Conservation (phyloP, 2,797 vertebrate genomes). For the Anniella stebbinsi region DNA sequence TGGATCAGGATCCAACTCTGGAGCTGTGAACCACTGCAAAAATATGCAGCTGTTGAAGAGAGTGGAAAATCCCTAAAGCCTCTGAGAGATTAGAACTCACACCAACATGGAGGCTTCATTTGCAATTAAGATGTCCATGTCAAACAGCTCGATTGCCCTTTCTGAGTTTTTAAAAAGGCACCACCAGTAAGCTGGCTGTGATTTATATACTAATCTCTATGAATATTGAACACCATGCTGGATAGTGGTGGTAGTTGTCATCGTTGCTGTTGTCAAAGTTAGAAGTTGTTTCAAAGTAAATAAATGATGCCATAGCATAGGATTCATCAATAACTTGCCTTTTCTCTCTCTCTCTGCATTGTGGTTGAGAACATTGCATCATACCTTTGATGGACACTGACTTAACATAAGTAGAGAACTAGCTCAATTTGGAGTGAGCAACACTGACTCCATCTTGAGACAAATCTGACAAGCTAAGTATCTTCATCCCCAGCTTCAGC, state of each 20-base stretch:
- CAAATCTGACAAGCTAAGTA: too few species aligned
- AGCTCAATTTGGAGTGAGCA: background rate
- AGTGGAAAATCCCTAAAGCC: conserved; percentile 34
- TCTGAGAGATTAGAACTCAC: conserved; percentile 34
- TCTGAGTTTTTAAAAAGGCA: conserved; percentile 35
- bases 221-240: background rate
- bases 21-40: conserved; percentile 25
- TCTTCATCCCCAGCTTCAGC: too few species aligned
- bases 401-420: background rate
- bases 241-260: background rate
- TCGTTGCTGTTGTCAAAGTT: background rate
- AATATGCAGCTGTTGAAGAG: conserved; percentile 31
- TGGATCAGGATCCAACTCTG: conserved; percentile 46
- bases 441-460: too few species aligned
- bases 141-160: conserved; percentile 34
- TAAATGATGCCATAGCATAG: background rate
- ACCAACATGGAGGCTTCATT: conserved; percentile 31
- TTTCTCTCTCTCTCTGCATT: conserved; percentile 2
- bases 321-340: conserved; percentile 42
- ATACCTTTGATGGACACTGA: conserved; percentile 21
- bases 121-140: background rate
- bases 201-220: conserved; percentile 22
- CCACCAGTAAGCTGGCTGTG: conserved; percentile 41
- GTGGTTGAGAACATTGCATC: background rate
- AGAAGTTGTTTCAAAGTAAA: background rate